Evolutionary conservation across 2,113 vertebrate genomes (phyloP).

Genomic region (Scopus umbretta): DNA sequence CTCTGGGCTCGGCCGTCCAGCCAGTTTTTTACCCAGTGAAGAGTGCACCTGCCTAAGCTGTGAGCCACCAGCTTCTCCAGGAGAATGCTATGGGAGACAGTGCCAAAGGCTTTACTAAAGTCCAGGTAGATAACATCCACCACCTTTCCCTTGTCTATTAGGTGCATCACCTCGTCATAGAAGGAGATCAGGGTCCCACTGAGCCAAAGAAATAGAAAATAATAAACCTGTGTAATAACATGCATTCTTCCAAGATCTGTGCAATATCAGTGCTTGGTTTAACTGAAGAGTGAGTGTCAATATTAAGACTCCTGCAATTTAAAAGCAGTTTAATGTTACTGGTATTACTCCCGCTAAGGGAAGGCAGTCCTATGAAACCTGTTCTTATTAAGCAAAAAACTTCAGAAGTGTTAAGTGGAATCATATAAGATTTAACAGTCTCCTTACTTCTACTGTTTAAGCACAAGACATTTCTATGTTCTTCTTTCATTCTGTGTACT

Average conservation of each 20-base stretch:
- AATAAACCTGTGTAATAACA: not conserved
- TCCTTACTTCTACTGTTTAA: not conserved
- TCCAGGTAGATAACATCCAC: too few relatives aligned
- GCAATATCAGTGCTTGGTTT: not conserved
- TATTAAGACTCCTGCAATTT: not conserved
- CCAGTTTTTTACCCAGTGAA: too few relatives aligned
- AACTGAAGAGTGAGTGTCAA: not conserved
- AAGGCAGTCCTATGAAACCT: not conserved
- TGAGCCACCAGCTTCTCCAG: too few relatives aligned
- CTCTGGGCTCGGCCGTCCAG: too few relatives aligned
- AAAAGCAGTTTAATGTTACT: not conserved
- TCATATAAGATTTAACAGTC: not conserved
- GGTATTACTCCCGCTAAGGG: not conserved
- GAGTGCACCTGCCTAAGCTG: too few relatives aligned
- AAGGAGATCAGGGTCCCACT: too few relatives aligned
- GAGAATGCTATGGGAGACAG: too few relatives aligned
- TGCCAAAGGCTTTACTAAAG: too few relatives aligned
- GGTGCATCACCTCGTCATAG: too few relatives aligned
- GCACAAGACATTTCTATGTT: not conserved
- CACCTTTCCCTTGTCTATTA: too few relatives aligned
- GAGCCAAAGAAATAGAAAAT: not conserved
- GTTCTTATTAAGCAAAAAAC: not conserved
- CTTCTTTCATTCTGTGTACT: not conserved
- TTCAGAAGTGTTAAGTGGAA: not conserved
- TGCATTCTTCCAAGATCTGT: not conserved